Evolutionary conservation across 1,140 invertebrate species (phyloP).

Genomic region (Wiebesia pumilae): DNA sequence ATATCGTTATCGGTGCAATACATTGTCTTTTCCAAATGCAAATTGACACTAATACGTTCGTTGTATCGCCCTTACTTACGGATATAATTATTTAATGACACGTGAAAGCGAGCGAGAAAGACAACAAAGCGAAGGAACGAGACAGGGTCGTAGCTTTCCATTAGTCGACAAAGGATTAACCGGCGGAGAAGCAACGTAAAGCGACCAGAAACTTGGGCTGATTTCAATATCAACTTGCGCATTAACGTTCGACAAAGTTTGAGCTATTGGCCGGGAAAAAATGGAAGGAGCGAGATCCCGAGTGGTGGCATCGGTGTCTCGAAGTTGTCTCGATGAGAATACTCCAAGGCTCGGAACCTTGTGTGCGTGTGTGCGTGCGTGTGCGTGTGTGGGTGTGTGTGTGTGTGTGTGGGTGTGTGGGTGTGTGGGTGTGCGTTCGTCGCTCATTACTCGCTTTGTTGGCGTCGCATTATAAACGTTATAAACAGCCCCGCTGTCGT

Average conservation of each 20-base stretch:
- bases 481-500: too few relatives aligned
- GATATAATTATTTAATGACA: conserved; percentile 22
- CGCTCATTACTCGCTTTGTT: neutral
- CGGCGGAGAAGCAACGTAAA: neutral
- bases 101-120: neutral
- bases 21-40: neutral
- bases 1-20: neutral
- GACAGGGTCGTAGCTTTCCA: conserved; percentile 20
- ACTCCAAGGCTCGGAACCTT: neutral
- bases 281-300: too few relatives aligned
- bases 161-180: conserved; percentile 39
- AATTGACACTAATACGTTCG: neutral
- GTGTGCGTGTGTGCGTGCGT: too few relatives aligned
- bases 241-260: neutral
- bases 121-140: neutral
- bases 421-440: too few relatives aligned
- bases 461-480: too few relatives aligned
- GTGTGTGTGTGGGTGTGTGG: too few relatives aligned
- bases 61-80: neutral
- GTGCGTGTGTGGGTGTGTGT: too few relatives aligned
- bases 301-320: neutral
- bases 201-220: neutral
- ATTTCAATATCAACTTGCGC: conserved; percentile 27
- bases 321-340: neutral
- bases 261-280: neutral